Evolutionary conservation across 2,888 invertebrate genomes (phyloP).

Genomic region (Apodemia zela): DNA sequence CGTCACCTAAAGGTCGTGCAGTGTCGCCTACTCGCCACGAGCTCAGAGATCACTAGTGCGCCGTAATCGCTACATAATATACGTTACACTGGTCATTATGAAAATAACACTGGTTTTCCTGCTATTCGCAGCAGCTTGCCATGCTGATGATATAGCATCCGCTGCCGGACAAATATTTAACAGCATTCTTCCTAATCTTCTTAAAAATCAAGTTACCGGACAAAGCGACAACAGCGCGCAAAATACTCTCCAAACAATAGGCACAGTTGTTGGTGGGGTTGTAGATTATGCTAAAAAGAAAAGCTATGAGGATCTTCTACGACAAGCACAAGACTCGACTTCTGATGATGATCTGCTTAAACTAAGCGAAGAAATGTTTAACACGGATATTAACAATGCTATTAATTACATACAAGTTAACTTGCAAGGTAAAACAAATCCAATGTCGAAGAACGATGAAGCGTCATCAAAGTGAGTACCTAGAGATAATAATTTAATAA

Average conservation of each 20-base stretch:
- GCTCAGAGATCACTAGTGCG: conserved; percentile 71
- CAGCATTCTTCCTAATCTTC: conserved; percentile 64
- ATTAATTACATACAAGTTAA: conserved; percentile 84
- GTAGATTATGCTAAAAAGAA: conserved; percentile 74
- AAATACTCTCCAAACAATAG: conserved; percentile 66
- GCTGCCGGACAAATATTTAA: conserved; percentile 73
- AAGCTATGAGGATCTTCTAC: conserved; percentile 67
- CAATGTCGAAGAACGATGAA: conserved; percentile 85
- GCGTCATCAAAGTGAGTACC: conserved; percentile 80
- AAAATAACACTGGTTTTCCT: conserved; percentile 52
- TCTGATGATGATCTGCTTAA: conserved; percentile 84
- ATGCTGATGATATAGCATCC: conserved; percentile 61
- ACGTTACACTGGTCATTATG: conserved; percentile 59
- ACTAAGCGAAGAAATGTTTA: conserved; percentile 86
- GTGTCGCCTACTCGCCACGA: conserved; percentile 51
- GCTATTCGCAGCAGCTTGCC: conserved; percentile 48
- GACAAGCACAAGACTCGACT: conserved; percentile 73
- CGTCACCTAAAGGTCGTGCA: conserved; percentile 70
- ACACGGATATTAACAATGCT: conserved; percentile 88
- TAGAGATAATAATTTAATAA: conserved; percentile 20
- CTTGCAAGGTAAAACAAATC: conserved; percentile 86
- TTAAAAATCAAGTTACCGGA: conserved; percentile 57
- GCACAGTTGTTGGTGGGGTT: conserved; percentile 71
- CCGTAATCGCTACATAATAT: conserved; percentile 55
- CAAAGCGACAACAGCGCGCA: conserved; percentile 64